These are phyloP conservation scores for Pygocentrus nattereri DNA, from an alignment of 2,797 vertebrate genomes.

Conservation along the genomic window DNA sequence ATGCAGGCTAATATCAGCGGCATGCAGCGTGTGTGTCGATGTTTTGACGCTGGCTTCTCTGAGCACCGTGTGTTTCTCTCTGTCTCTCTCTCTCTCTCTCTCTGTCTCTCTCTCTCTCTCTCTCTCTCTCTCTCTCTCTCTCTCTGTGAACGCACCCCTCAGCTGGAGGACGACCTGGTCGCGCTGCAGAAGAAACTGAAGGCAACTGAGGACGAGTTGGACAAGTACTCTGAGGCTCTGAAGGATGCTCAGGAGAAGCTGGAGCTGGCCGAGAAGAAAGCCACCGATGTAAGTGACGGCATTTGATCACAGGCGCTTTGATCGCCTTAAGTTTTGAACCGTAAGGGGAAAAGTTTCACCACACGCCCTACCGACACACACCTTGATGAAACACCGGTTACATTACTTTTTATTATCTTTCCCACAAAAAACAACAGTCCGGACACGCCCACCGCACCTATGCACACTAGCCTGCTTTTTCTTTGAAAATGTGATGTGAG, in stretches of 20 bases:
- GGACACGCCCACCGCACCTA: too few relatives aligned
- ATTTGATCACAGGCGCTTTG: constrained; percentile 5
- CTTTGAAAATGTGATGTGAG: too few relatives aligned
- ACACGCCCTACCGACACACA: constrained; percentile 13
- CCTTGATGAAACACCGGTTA: too few relatives aligned
- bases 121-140: too few relatives aligned
- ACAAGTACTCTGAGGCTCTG: constrained; percentile 98
- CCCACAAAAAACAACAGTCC: too few relatives aligned
- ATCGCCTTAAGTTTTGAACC: background rate
- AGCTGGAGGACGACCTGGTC: constrained; percentile 97
- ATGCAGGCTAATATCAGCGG: background rate
- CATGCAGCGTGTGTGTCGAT: background rate
- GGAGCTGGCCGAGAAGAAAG: constrained; percentile 98
- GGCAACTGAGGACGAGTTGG: constrained; percentile 96
- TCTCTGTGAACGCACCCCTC: background rate
- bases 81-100: too few relatives aligned
- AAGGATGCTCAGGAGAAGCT: constrained; percentile 99
- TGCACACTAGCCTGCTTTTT: too few relatives aligned
- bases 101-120: too few relatives aligned
- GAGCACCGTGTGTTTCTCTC: constrained; percentile 11
- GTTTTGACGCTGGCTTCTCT: background rate
- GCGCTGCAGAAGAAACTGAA: constrained; percentile 98
- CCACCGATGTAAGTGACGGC: constrained; percentile 90
- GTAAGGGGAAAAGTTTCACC: background rate
- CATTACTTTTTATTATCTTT: too few relatives aligned